phyloP scores from a whole-genome alignment of 2,888 invertebrate species.

The Ephialtes manifestator region DNA sequence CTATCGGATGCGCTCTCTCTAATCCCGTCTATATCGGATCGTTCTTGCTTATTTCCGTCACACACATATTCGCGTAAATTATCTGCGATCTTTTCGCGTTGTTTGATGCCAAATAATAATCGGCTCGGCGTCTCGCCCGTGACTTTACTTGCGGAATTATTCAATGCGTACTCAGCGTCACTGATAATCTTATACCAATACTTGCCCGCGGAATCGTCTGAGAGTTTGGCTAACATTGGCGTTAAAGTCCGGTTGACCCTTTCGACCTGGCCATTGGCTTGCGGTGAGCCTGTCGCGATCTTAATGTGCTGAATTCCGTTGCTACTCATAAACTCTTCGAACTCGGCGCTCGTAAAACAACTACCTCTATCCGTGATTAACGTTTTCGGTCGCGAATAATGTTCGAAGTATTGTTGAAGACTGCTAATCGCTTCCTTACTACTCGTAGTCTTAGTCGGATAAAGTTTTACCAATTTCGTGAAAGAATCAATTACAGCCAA shows the following conservation, averaged over 20 bases:
- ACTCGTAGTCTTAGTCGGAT: slow-evolving; percentile 67
- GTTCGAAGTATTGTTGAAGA: slow-evolving; percentile 65
- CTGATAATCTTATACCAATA: slow-evolving; percentile 11
- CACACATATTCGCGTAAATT: background rate
- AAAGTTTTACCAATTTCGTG: slow-evolving; percentile 74
- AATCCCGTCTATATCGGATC: background rate
- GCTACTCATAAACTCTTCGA: slow-evolving; percentile 60
- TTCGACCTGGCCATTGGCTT: slow-evolving; percentile 73
- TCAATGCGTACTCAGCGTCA: slow-evolving; percentile 17
- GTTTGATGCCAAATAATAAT: slow-evolving; percentile 13
- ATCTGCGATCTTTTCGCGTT: slow-evolving; percentile 2
- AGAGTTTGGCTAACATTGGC: slow-evolving; percentile 55
- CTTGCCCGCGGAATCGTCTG: background rate
- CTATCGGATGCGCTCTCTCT: slow-evolving; percentile 15
- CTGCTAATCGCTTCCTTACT: slow-evolving; percentile 64
- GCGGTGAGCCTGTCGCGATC: slow-evolving; percentile 65
- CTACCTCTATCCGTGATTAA: slow-evolving; percentile 69
- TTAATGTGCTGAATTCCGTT: slow-evolving; percentile 53
- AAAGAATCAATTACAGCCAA: slow-evolving; percentile 75
- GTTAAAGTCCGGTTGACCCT: slow-evolving; percentile 59
- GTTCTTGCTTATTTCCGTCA: background rate
- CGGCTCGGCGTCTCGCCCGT: slow-evolving; percentile 9
- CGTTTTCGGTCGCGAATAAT: slow-evolving; percentile 68
- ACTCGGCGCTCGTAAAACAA: slow-evolving; percentile 67
- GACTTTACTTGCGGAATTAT: background rate